phyloP scores from a whole-genome alignment of 2,797 vertebrate genomes.

The Mormyrus proboscirostris region DNA sequence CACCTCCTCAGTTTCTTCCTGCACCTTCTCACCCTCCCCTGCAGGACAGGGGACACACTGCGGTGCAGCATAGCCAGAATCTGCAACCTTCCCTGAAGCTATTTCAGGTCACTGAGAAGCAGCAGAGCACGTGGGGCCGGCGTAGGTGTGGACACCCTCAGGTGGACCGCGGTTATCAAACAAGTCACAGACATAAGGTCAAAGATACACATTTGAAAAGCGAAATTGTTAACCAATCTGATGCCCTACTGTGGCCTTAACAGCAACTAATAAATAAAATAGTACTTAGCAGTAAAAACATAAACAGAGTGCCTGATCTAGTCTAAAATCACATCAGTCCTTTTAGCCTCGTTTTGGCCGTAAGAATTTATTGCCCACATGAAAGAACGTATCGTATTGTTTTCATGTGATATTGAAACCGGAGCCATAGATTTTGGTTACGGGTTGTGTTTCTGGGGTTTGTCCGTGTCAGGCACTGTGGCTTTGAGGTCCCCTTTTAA shows the following conservation, averaged over 20 bases:
- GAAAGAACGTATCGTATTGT: conserved; percentile 1
- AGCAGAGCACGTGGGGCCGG: too few relatives aligned
- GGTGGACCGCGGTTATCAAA: not conserved
- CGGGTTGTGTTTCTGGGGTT: conserved; percentile 15
- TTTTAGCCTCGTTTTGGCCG: not conserved
- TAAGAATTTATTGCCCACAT: conserved; percentile 4
- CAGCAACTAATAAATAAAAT: not conserved
- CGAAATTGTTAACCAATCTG: not conserved
- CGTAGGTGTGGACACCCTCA: not conserved
- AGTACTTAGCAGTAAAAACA: not conserved
- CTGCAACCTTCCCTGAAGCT: not conserved
- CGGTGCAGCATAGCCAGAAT: not conserved
- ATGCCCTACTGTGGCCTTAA: not conserved
- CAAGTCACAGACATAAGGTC: not conserved
- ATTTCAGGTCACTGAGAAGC: not conserved
- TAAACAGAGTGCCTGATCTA: not conserved
- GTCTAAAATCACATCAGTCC: not conserved
- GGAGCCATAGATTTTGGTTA: conserved; percentile 1
- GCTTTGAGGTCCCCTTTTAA: conserved; percentile 16
- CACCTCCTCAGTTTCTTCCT: not conserved
- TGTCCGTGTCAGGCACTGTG: not conserved
- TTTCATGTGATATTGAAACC: conserved; percentile 21
- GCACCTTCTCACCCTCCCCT: not conserved
- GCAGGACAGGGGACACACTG: not conserved
- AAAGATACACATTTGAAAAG: not conserved